Conservation (phyloP, 30 jellyfish, hydroid and myxozoan species). For the Turritopsis rubra region DNA sequence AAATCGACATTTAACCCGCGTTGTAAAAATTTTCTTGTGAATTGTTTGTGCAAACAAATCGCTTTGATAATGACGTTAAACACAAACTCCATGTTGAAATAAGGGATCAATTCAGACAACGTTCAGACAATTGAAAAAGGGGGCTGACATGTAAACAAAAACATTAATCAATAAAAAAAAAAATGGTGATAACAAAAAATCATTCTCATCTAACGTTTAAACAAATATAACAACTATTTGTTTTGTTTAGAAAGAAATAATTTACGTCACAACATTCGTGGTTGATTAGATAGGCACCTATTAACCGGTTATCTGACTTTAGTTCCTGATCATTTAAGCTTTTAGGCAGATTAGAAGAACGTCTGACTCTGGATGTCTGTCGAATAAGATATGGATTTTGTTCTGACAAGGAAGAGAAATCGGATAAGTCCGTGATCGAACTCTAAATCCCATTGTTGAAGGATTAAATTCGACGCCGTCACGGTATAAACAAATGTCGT, state of each 20-base stretch:
- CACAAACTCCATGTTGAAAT: not conserved
- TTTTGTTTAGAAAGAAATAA: not conserved
- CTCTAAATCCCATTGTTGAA: not conserved
- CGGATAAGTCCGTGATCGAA: not conserved
- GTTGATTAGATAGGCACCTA: not conserved
- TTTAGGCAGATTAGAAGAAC: not conserved
- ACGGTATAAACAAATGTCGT: not conserved
- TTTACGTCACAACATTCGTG: not conserved
- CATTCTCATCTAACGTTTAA: not conserved
- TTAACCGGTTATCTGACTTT: not conserved
- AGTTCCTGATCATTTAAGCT: not conserved
- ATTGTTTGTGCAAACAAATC: not conserved
- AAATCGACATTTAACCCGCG: not conserved
- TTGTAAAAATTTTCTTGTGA: not conserved
- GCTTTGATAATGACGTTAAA: not conserved
- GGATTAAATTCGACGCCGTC: not conserved
- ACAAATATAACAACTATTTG: not conserved
- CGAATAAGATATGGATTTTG: not conserved
- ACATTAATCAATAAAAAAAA: no score
- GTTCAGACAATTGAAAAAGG: not conserved
- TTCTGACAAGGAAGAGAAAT: not conserved
- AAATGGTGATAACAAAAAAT: not conserved
- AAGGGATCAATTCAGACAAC: not conserved
- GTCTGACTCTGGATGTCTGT: not conserved
- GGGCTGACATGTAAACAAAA: not conserved